phyloP scores from a whole-genome alignment of 2,113 vertebrate species.

The Myotis brandtii region DNA sequence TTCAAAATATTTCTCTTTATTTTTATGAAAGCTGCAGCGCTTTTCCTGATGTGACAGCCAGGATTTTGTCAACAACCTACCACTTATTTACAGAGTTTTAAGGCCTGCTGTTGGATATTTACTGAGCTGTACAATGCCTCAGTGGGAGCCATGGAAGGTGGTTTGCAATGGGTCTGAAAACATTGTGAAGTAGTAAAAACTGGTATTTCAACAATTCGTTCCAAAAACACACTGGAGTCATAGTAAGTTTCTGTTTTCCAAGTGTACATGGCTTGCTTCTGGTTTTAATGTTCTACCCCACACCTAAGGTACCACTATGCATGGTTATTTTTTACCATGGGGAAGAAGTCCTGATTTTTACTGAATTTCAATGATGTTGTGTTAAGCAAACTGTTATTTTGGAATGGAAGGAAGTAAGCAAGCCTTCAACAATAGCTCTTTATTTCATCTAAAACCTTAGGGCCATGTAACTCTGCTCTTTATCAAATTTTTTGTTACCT shows the following conservation, averaged over 20 bases:
- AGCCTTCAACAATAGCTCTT: not conserved
- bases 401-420: not conserved
- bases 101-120: conserved; percentile 46
- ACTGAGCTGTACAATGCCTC: not conserved
- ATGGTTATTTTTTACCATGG: not conserved
- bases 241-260: conserved; percentile 40
- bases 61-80: conserved; percentile 44
- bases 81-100: conserved; percentile 50
- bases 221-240: not conserved
- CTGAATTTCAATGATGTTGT: conserved; percentile 19
- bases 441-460: not conserved
- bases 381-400: conserved; percentile 22
- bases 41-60: conserved; percentile 14
- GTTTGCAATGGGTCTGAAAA: conserved; percentile 43
- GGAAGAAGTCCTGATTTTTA: not conserved
- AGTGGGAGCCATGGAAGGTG: not conserved
- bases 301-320: not conserved
- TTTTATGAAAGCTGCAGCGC: conserved; percentile 15
- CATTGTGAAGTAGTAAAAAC: conserved; percentile 21
- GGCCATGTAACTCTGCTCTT: not conserved
- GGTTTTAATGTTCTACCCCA: not conserved
- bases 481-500: not conserved
- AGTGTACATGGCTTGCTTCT: not conserved
- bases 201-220: conserved; percentile 26
- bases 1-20: conserved; percentile 58